phyloP scores from a whole-genome alignment of 1,140 invertebrate genomes.

The Tribolium madens region DNA sequence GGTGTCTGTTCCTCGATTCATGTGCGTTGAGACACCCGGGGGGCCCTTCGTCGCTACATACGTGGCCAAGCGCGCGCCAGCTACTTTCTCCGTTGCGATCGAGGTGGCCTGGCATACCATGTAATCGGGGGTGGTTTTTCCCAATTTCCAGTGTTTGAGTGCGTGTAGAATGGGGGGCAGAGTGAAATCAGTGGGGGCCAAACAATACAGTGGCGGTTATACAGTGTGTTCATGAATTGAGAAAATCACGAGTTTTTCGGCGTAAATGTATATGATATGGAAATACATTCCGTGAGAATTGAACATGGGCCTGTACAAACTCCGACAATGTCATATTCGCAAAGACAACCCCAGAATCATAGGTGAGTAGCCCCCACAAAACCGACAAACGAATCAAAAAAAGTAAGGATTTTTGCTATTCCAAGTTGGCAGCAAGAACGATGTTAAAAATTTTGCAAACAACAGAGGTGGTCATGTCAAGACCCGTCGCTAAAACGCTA shows the following conservation, averaged over 20 bases:
- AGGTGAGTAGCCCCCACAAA: constrained; percentile 54
- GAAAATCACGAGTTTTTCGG: not conserved
- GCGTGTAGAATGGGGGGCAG: constrained; percentile 6
- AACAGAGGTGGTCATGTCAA: too few species aligned
- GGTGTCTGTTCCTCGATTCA: not conserved
- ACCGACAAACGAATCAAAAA: not conserved
- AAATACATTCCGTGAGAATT: constrained; percentile 63
- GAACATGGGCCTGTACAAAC: constrained; percentile 62
- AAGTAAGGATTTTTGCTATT: not conserved
- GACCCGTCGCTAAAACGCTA: too few species aligned
- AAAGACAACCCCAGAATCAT: constrained; percentile 60
- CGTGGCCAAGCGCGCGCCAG: not conserved
- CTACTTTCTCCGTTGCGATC: constrained; percentile 23
- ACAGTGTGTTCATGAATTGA: constrained; percentile 25
- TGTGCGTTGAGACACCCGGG: not conserved
- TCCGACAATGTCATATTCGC: constrained; percentile 62
- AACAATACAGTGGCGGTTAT: not conserved
- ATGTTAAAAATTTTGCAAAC: too few species aligned
- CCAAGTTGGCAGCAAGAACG: too few species aligned
- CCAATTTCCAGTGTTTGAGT: not conserved
- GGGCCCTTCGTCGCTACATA: constrained; percentile 28
- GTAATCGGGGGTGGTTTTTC: constrained; percentile 27
- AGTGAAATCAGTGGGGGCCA: not conserved
- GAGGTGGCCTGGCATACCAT: constrained; percentile 2
- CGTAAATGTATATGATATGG: constrained; percentile 62